Conservation (phyloP, 1,140 invertebrate species). For the Diachasma alloeum region DNA sequence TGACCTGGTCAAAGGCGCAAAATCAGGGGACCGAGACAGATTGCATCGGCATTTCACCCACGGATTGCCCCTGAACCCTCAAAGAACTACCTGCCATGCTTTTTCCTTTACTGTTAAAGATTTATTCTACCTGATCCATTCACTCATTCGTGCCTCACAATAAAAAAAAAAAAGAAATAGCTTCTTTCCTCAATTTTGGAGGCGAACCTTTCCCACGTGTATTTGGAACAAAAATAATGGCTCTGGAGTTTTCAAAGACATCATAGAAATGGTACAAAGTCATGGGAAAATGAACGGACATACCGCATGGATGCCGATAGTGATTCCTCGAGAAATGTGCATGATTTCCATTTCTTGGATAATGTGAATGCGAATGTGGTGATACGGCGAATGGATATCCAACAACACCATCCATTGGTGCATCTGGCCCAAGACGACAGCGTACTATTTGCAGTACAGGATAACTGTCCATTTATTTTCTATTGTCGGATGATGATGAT, state of each 20-base stretch:
- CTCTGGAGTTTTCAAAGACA: neutral
- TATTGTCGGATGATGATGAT: neutral
- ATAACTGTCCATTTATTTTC: slow-evolving; percentile 56
- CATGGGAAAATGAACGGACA: slow-evolving; percentile 23
- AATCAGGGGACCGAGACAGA: slow-evolving; percentile 20
- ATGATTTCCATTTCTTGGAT: slow-evolving; percentile 51
- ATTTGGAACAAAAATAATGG: neutral
- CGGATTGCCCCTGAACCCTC: neutral
- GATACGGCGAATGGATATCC: slow-evolving; percentile 55
- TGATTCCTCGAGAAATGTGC: slow-evolving; percentile 55
- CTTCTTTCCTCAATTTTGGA: neutral
- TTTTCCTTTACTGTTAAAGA: neutral
- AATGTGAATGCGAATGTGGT: slow-evolving; percentile 57
- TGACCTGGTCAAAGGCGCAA: slow-evolving; percentile 1
- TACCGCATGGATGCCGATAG: slow-evolving; percentile 59
- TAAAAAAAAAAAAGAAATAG: neutral
- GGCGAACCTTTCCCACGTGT: neutral
- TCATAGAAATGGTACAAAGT: neutral
- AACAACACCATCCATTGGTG: slow-evolving; percentile 49
- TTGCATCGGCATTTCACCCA: slow-evolving; percentile 10
- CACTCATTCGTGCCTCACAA: neutral
- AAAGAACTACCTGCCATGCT: neutral
- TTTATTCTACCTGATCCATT: neutral
- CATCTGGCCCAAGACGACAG: slow-evolving; percentile 54
- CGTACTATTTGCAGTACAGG: slow-evolving; percentile 61